Conservation (phyloP, 2,113 vertebrate species). For the Narcine bancroftii region DNA sequence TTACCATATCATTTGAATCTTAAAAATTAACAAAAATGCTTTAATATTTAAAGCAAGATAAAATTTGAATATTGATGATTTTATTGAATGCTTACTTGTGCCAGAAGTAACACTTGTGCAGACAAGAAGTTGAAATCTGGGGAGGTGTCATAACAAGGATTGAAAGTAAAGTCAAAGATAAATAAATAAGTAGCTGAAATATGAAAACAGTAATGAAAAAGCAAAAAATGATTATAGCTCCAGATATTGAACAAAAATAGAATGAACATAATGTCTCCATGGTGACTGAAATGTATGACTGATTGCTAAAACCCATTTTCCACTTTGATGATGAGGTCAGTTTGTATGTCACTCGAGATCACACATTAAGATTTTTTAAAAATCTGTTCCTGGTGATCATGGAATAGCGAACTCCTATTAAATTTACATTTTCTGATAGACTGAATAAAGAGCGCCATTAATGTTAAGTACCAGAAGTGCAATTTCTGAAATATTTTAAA, state of each 20-base stretch:
- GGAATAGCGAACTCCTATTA: neutral
- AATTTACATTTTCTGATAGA: neutral
- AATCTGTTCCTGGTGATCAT: neutral
- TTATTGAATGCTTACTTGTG: neutral
- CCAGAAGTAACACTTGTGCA: neutral
- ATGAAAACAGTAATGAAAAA: neutral
- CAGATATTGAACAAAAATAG: neutral
- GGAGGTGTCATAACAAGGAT: neutral
- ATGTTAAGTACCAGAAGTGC: neutral
- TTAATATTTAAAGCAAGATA: neutral
- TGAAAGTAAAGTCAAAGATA: too few relatives aligned
- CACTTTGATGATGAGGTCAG: neutral
- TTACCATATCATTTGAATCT: neutral
- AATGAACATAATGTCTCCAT: slow-evolving; percentile 17
- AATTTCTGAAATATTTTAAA: neutral
- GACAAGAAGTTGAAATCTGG: neutral
- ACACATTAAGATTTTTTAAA: neutral
- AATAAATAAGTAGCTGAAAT: neutral
- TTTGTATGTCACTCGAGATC: neutral
- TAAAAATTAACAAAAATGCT: neutral
- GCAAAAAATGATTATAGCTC: neutral
- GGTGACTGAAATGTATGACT: slow-evolving; percentile 17
- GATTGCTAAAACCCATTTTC: neutral
- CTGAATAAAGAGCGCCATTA: neutral
- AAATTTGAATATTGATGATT: neutral